A percentile compares a stretch with the other conserved stretches of the same genome.
Conservation (phyloP, 2,113 vertebrate genomes). For the Pyrgilauda ruficollis region DNA sequence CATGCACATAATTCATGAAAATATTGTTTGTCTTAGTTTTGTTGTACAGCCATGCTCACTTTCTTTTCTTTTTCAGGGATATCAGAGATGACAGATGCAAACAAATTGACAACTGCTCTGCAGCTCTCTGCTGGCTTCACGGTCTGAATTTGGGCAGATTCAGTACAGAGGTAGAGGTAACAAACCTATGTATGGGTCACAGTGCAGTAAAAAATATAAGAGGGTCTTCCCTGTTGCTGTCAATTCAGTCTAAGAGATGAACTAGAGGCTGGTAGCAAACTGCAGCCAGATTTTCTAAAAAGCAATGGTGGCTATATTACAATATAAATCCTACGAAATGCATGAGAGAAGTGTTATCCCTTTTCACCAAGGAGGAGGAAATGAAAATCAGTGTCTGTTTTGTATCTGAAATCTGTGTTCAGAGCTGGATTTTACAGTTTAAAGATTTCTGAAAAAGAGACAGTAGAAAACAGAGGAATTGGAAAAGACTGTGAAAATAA, state of each 20-base stretch:
- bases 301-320: fast-evolving
- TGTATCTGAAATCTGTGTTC: neutral
- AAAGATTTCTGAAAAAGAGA: neutral
- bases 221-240: neutral
- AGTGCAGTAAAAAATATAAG: neutral
- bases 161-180: neutral
- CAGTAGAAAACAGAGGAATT: neutral
- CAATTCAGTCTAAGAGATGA: neutral
- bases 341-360: neutral
- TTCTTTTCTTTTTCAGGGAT: neutral
- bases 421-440: neutral
- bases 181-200: neutral
- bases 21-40: neutral
- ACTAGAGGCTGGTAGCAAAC: neutral
- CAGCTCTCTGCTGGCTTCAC: neutral
- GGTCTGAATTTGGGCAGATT: neutral
- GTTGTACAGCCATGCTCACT: neutral
- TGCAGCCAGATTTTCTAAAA: neutral
- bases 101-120: neutral
- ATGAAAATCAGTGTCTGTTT: neutral
- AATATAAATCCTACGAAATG: neutral
- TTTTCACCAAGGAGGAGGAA: neutral
- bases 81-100: neutral
- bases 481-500: neutral
- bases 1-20: neutral